These are phyloP conservation scores for Unio delphinus DNA, from an alignment of 2,888 invertebrate species.

Conservation along the genomic window DNA sequence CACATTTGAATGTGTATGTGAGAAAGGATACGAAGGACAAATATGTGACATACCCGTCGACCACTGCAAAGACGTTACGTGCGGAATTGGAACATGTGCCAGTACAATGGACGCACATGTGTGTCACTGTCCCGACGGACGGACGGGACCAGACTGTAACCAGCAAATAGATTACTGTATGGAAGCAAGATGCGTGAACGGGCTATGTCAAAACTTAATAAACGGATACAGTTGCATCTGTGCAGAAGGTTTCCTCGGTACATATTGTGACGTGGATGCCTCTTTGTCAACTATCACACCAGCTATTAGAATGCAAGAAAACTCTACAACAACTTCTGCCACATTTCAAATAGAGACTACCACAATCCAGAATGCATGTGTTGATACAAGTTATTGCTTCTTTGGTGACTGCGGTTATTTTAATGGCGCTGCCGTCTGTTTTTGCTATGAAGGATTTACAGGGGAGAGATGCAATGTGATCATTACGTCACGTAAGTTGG, in stretches of 20 bases:
- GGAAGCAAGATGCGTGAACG: conserved; percentile 14
- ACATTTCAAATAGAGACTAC: neutral
- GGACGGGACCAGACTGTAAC: conserved; percentile 11
- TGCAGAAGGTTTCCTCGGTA: conserved; percentile 19
- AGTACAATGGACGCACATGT: conserved; percentile 10
- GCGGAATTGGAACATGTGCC: conserved; percentile 29
- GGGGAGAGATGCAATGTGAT: conserved; percentile 14
- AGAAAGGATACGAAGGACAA: too few relatives aligned
- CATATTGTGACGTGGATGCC: conserved; percentile 7
- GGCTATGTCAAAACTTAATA: conserved; percentile 18
- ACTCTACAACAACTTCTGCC: conserved; percentile 1
- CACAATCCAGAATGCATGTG: neutral
- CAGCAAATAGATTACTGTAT: conserved; percentile 16
- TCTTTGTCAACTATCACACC: conserved; percentile 1
- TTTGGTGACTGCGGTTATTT: conserved; percentile 9
- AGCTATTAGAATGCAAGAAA: neutral
- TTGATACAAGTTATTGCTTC: neutral
- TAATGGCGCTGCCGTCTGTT: conserved; percentile 12
- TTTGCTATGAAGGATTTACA: conserved; percentile 15
- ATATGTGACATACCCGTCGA: conserved; percentile 8
- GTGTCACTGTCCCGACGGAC: conserved; percentile 16
- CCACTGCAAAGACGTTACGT: conserved; percentile 20
- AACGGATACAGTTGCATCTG: conserved; percentile 19
- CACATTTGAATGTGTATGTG: too few relatives aligned
- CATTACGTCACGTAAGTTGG: too few relatives aligned